These are phyloP conservation scores for Aptenodytes patagonicus DNA, from an alignment of 2,113 vertebrate genomes.

Conservation along the genomic window DNA sequence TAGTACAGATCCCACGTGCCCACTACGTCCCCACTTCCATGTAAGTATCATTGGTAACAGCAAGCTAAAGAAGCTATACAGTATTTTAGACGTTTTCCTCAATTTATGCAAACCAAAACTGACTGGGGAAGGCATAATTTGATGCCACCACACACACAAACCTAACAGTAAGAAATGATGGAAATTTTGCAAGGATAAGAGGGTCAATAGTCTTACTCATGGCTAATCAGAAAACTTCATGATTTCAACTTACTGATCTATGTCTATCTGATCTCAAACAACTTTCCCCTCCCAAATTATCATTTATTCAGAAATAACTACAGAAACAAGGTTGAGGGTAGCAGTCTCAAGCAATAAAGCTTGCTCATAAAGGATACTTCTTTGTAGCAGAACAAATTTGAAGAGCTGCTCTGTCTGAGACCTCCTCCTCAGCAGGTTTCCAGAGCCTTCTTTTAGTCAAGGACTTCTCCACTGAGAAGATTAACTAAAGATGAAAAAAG, in stretches of 20 bases:
- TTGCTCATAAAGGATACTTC: constrained; percentile 87
- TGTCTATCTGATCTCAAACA: not conserved
- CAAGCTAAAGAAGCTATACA: not conserved
- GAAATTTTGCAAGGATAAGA: not conserved
- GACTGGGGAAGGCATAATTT: not conserved
- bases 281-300: not conserved
- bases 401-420: constrained; percentile 83
- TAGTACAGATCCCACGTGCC: not conserved
- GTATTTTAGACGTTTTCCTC: not conserved
- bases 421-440: constrained; percentile 80
- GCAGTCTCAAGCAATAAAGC: not conserved
- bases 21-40: not conserved
- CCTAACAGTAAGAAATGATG: accelerated
- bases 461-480: constrained; percentile 86
- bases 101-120: not conserved
- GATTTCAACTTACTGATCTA: not conserved
- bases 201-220: not conserved
- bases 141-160: not conserved
- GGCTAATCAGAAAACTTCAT: not conserved
- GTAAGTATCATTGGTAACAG: not conserved
- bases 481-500: constrained; percentile 72
- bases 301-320: not conserved
- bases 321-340: not conserved
- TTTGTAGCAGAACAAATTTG: constrained; percentile 88
- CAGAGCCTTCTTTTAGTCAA: constrained; percentile 84